Percentiles rank a stretch among this genome's conserved stretches.
Conservation (phyloP, 2,888 invertebrate genomes). For the Eupithecia inturbata region DNA sequence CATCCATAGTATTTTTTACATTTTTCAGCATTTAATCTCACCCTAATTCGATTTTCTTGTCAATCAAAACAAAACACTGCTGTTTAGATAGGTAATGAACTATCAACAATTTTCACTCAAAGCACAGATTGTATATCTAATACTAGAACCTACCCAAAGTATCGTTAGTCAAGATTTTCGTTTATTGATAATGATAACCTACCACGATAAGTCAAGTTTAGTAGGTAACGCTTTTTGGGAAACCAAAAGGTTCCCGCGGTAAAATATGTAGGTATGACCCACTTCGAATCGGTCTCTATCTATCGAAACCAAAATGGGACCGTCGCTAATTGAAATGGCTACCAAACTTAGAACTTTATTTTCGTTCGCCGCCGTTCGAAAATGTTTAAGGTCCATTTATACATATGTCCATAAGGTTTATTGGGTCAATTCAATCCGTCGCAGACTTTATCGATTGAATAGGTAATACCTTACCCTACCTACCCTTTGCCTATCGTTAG, state of each 20-base stretch:
- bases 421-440: constrained; percentile 16
- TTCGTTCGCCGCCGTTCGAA: background rate
- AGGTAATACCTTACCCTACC: too few species aligned
- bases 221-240: background rate
- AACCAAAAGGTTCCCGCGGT: background rate
- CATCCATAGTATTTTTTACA: background rate
- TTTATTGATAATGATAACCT: background rate
- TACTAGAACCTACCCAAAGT: background rate
- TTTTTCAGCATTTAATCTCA: background rate
- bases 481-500: too few species aligned
- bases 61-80: background rate
- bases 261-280: background rate
- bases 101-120: background rate
- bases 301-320: background rate
- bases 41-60: background rate
- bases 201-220: background rate
- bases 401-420: too few species aligned
- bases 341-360: constrained; percentile 11
- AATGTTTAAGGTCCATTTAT: constrained; percentile 4
- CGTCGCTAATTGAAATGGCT: background rate
- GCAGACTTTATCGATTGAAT: constrained; percentile 14
- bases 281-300: background rate
- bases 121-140: too few species aligned
- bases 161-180: background rate
- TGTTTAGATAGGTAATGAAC: background rate